Conservation (phyloP, 2,888 invertebrate species). For the Aspidiotus destructor region DNA sequence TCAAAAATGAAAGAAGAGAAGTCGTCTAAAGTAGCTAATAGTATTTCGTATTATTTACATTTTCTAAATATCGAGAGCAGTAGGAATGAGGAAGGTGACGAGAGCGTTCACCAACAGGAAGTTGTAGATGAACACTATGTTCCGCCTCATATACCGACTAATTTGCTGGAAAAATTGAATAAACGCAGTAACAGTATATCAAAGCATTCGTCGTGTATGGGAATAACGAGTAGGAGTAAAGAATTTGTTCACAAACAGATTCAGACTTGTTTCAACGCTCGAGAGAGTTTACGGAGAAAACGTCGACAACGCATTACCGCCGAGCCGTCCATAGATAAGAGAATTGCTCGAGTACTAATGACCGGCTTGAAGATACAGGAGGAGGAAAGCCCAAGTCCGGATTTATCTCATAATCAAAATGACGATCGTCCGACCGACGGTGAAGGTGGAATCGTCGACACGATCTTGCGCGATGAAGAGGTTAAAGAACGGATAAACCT, state of each 20-base stretch:
- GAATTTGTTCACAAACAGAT: slow-evolving; percentile 33
- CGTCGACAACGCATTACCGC: slow-evolving; percentile 7
- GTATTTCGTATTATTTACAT: slow-evolving; percentile 33
- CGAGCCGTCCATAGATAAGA: slow-evolving; percentile 25
- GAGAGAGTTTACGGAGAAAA: slow-evolving; percentile 31
- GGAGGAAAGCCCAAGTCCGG: slow-evolving; percentile 5
- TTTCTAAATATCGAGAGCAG: slow-evolving; percentile 13
- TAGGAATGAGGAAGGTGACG: background rate
- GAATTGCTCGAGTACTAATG: slow-evolving; percentile 30
- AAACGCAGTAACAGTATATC: slow-evolving; percentile 26
- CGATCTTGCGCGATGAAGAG: slow-evolving; percentile 22
- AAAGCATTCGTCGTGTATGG: slow-evolving; percentile 3
- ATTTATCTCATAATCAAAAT: slow-evolving; percentile 8
- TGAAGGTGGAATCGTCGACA: background rate
- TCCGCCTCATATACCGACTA: slow-evolving; percentile 25
- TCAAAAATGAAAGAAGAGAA: background rate
- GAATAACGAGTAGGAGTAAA: background rate
- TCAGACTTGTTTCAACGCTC: slow-evolving; percentile 33
- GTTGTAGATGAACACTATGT: background rate
- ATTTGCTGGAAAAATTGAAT: slow-evolving; percentile 24
- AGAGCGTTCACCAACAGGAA: too few species aligned
- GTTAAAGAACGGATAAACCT: slow-evolving; percentile 3
- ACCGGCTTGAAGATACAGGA: slow-evolving; percentile 16
- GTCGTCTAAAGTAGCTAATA: slow-evolving; percentile 12
- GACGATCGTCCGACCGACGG: background rate